A percentile compares a stretch with the other conserved stretches of the same genome.
Evolutionary conservation across 2,113 vertebrate species (phyloP).

Genomic region (Arothron firmamentum): DNA sequence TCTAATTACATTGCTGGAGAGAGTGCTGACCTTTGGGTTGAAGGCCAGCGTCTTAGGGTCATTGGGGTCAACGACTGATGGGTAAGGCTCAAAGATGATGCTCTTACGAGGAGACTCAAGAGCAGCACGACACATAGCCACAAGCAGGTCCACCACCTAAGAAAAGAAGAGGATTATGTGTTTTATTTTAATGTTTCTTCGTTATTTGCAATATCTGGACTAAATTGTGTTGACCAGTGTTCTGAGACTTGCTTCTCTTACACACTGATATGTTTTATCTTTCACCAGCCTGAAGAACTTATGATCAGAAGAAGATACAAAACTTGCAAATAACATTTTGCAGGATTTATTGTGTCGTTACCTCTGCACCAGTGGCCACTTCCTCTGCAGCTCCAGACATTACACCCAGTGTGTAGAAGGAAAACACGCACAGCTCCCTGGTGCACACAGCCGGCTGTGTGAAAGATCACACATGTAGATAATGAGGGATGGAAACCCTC

Average conservation of each 20-base stretch:
- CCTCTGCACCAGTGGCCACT: conserved; percentile 97
- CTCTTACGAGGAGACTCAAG: conserved; percentile 97
- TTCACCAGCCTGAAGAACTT: too few relatives aligned
- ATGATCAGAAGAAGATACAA: background rate
- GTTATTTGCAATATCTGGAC: background rate
- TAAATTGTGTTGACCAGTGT: too few relatives aligned
- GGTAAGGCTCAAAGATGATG: conserved; percentile 99
- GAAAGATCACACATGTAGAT: conserved; percentile 3
- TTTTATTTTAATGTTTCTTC: background rate
- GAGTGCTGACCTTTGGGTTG: conserved; percentile 89
- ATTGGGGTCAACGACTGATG: conserved; percentile 95
- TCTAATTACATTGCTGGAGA: background rate
- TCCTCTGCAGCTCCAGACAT: conserved; percentile 98
- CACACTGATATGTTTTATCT: too few relatives aligned
- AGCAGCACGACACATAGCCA: conserved; percentile 97
- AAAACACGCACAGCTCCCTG: conserved; percentile 95
- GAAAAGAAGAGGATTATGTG: background rate
- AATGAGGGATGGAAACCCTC: conserved; percentile 5
- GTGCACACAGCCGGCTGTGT: conserved; percentile 94
- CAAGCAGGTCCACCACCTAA: conserved; percentile 94
- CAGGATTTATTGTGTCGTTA: conserved; percentile 49
- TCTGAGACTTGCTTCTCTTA: too few relatives aligned
- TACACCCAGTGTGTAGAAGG: conserved; percentile 97
- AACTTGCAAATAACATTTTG: background rate
- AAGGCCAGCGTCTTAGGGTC: conserved; percentile 98